Percentiles rank a stretch among this genome's conserved stretches.
These are phyloP conservation scores for Cygnus buccinator DNA, from an alignment of 2,113 vertebrate genomes.

Conservation along the genomic window DNA sequence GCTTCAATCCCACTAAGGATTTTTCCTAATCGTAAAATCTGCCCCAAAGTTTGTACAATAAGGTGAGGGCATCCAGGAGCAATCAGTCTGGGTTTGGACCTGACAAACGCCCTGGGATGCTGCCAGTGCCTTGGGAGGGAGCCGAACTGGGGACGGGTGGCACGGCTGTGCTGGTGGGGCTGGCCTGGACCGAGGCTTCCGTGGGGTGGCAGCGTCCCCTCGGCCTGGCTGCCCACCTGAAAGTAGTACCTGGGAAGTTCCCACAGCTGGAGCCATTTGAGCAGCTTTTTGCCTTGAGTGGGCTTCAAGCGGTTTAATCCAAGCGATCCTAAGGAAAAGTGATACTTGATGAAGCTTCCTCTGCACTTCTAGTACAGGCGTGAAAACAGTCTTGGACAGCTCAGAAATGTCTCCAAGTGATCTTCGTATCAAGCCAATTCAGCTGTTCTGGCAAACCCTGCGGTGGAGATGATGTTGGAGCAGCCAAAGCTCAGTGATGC, in stretches of 20 bases:
- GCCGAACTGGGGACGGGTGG: neutral
- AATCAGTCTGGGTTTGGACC: neutral
- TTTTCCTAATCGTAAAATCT: neutral
- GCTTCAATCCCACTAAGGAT: neutral
- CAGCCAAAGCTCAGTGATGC: neutral
- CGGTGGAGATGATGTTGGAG: neutral
- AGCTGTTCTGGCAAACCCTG: fast-evolving
- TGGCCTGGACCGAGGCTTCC: neutral
- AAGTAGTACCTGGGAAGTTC: neutral
- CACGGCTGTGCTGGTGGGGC: neutral
- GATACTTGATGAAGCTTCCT: neutral
- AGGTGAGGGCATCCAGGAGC: neutral
- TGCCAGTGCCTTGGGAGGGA: neutral
- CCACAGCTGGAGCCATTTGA: neutral
- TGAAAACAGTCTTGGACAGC: neutral
- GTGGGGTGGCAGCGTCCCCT: fast-evolving
- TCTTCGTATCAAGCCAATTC: neutral
- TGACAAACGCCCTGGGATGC: fast-evolving
- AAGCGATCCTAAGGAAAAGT: neutral
- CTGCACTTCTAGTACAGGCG: fast-evolving
- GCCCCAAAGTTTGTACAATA: neutral
- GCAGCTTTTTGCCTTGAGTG: neutral
- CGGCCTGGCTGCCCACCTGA: neutral
- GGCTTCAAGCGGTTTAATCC: neutral
- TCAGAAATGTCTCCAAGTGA: neutral